Percentiles rank a stretch among this genome's conserved stretches.
Evolutionary conservation across 1,140 invertebrate species (phyloP).

Genomic region (Saccostrea echinata): DNA sequence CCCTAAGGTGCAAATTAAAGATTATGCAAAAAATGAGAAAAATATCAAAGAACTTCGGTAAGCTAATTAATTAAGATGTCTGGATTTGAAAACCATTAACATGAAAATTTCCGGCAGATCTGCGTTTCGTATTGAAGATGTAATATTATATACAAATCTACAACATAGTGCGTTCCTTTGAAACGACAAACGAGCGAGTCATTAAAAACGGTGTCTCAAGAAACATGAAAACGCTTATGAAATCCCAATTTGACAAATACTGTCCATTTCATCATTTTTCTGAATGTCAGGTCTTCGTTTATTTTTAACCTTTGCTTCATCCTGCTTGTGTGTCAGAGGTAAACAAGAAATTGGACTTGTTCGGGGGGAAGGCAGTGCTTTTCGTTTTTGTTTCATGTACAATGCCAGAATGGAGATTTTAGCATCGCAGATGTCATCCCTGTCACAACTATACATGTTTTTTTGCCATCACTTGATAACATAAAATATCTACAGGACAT

Average conservation of each 20-base stretch:
- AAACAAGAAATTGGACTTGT: not conserved
- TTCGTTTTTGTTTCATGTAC: constrained; percentile 14
- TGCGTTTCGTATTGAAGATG: constrained; percentile 34
- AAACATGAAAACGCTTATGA: constrained; percentile 28
- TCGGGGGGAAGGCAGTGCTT: constrained; percentile 3
- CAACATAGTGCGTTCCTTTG: constrained; percentile 13
- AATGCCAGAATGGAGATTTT: not conserved
- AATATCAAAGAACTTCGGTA: constrained; percentile 23
- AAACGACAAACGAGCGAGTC: constrained; percentile 1
- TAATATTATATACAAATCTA: constrained; percentile 40
- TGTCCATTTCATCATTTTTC: constrained; percentile 37
- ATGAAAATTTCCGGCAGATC: constrained; percentile 31
- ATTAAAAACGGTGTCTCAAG: constrained; percentile 20
- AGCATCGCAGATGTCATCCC: constrained; percentile 10
- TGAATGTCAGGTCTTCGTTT: constrained; percentile 23
- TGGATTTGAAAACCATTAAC: constrained; percentile 28
- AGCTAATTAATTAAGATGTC: constrained; percentile 33
- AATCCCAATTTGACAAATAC: constrained; percentile 30
- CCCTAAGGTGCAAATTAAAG: not conserved
- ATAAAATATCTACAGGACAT: not conserved
- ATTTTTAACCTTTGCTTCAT: constrained; percentile 31
- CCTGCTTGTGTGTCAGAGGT: constrained; percentile 4
- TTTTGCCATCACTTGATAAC: not conserved
- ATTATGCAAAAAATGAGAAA: constrained; percentile 26
- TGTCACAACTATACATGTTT: not conserved